These are phyloP conservation scores for Candidula unifasciata DNA, from an alignment of 2,888 invertebrate genomes.

Conservation along the genomic window DNA sequence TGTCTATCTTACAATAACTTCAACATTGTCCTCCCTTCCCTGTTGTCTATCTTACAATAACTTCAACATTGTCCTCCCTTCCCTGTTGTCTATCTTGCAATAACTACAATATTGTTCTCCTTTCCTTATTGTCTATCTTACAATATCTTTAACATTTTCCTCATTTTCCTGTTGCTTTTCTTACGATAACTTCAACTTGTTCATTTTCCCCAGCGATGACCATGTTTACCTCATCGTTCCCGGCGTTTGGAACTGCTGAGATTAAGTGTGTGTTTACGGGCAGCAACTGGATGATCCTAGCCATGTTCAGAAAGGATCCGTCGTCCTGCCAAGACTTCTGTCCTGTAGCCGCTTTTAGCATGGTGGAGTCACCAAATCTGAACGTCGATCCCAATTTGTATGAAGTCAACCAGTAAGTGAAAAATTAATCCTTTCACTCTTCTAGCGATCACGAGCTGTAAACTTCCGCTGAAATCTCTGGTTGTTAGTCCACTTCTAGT, in stretches of 20 bases:
- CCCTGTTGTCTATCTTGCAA: too few species aligned
- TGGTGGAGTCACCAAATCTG: neutral
- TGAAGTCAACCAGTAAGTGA: constrained; percentile 12
- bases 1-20: too few species aligned
- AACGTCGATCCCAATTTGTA: constrained; percentile 14
- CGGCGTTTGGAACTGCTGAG: constrained; percentile 29
- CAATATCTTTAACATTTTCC: too few species aligned
- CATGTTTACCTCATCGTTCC: constrained; percentile 31
- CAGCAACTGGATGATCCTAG: neutral
- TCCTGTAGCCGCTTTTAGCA: constrained; percentile 33
- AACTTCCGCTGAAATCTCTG: too few species aligned
- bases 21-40: neutral
- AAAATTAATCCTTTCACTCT: too few species aligned
- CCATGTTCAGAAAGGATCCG: constrained; percentile 26
- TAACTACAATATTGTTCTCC: too few species aligned
- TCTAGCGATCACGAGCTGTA: too few species aligned
- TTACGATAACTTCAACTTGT: neutral
- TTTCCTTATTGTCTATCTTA: too few species aligned
- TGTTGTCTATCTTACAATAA: too few species aligned
- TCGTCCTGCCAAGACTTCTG: neutral
- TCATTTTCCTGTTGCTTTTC: too few species aligned
- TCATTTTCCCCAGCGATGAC: constrained; percentile 26
- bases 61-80: neutral
- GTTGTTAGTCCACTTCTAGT: too few species aligned
- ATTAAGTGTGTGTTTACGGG: constrained; percentile 10